These are phyloP conservation scores for Mycetomoellerius zeteki DNA, from an alignment of 1,140 invertebrate species.

Conservation along the genomic window DNA sequence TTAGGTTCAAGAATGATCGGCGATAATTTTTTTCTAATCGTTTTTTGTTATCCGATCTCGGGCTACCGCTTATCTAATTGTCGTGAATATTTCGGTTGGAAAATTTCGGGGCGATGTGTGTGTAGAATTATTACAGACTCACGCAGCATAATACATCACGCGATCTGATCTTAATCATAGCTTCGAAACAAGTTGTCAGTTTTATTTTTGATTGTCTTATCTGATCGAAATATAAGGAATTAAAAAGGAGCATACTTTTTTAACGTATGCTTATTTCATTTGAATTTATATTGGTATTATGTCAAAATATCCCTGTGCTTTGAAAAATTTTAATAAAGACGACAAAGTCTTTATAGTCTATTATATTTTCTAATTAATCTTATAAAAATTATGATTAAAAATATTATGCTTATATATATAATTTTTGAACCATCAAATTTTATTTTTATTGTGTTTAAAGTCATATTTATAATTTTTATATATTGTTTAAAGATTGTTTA, in stretches of 20 bases:
- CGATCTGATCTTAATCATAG: slow-evolving; percentile 7
- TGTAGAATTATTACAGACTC: background rate
- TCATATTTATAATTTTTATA: background rate
- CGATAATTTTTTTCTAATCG: slow-evolving; percentile 42
- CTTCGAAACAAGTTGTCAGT: slow-evolving; percentile 6
- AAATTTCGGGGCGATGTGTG: background rate
- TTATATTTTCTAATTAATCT: background rate
- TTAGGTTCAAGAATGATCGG: background rate
- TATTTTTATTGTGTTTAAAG: background rate
- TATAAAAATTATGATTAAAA: background rate
- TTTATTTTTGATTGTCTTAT: slow-evolving; percentile 14
- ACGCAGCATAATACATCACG: background rate
- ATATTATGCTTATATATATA: background rate
- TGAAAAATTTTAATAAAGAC: background rate
- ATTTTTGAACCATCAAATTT: background rate
- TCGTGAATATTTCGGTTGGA: slow-evolving; percentile 12
- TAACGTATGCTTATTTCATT: background rate
- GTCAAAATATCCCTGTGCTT: background rate
- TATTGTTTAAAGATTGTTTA: background rate
- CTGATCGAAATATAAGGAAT: background rate
- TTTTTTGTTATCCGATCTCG: background rate
- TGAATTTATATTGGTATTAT: background rate
- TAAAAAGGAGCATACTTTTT: background rate
- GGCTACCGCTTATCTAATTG: background rate
- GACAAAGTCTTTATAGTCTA: background rate